Conservation (phyloP, 2,113 vertebrate species). For the Heliornis fulica region DNA sequence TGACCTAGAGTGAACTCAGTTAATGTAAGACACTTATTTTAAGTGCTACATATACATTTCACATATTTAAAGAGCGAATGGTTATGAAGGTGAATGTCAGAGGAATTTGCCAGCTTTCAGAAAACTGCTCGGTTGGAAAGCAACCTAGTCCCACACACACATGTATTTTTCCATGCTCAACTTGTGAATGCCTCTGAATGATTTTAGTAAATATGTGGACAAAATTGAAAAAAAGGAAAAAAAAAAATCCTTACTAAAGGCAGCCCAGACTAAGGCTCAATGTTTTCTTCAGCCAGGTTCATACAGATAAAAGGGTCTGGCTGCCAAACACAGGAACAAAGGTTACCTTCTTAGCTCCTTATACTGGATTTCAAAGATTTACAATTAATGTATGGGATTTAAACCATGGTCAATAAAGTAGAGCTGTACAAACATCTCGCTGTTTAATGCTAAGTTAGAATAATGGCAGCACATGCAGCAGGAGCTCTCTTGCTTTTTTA, state of each 20-base stretch:
- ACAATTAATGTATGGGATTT: slow-evolving; percentile 31
- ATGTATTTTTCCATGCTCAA: neutral
- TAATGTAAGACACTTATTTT: slow-evolving; percentile 52
- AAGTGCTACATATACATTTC: slow-evolving; percentile 37
- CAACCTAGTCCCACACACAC: neutral
- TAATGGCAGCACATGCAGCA: neutral
- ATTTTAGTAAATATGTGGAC: neutral
- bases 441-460: slow-evolving; percentile 24
- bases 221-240: neutral
- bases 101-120: neutral
- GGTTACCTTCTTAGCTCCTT: slow-evolving; percentile 24
- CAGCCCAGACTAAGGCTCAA: neutral
- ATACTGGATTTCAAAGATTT: slow-evolving; percentile 22
- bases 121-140: neutral
- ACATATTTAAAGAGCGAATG: slow-evolving; percentile 23
- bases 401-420: slow-evolving; percentile 22
- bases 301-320: neutral
- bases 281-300: neutral
- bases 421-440: slow-evolving; percentile 1
- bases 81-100: neutral
- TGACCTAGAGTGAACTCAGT: slow-evolving; percentile 69
- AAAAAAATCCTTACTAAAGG: neutral
- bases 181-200: neutral
- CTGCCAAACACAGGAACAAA: slow-evolving; percentile 9
- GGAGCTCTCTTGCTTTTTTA: neutral